Conservation (phyloP, 2,113 vertebrate species). For the Pungitius pungitius region DNA sequence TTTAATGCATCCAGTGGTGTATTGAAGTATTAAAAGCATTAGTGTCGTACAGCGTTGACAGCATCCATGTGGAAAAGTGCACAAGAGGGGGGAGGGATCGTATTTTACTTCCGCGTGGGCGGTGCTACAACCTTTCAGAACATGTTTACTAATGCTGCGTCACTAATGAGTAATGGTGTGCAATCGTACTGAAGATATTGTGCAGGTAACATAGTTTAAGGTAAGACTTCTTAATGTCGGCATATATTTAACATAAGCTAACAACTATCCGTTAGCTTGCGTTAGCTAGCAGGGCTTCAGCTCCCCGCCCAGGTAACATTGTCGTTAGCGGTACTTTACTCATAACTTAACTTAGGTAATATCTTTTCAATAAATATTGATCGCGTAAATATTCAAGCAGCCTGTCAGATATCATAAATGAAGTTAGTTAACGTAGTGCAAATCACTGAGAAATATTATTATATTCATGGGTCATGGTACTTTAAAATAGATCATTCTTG, state of each 20-base stretch:
- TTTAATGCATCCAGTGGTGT: not conserved
- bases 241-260: not conserved
- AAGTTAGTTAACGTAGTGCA: not conserved
- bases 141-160: not conserved
- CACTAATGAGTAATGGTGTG: not conserved
- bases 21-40: not conserved
- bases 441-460: not conserved
- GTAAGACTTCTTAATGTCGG: slow-evolving; percentile 15
- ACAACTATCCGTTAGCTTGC: not conserved
- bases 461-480: not conserved
- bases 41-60: not conserved
- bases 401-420: not conserved
- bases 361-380: no score
- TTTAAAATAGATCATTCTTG: not conserved
- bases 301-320: accelerated
- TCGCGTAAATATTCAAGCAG: not conserved
- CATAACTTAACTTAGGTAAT: not conserved
- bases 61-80: not conserved
- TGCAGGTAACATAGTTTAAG: not conserved
- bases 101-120: not conserved
- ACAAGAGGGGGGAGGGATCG: no score
- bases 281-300: not conserved
- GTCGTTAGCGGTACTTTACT: not conserved
- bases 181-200: no score
- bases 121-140: slow-evolving; percentile 25